Evolutionary conservation across 2,888 invertebrate genomes (phyloP).

Genomic region (Drosophila atroscutellata): DNA sequence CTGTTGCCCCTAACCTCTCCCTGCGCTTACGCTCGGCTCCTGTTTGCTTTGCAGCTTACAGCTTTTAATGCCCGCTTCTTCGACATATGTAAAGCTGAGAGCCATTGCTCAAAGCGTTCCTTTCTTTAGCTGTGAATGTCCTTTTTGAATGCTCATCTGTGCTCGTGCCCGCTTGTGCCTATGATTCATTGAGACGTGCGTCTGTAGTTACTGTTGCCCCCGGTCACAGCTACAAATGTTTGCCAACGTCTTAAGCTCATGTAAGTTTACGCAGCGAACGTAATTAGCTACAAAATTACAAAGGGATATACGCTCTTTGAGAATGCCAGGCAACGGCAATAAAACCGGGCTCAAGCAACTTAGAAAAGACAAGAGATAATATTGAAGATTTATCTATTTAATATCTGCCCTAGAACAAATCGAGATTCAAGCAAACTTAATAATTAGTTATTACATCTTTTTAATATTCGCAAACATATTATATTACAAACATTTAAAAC

Average conservation of each 20-base stretch:
- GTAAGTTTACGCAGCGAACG: slow-evolving; percentile 27
- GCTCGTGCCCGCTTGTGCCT: slow-evolving; percentile 11
- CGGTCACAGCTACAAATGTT: slow-evolving; percentile 39
- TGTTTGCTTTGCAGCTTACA: slow-evolving; percentile 63
- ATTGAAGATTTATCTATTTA: background rate
- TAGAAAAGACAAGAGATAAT: background rate
- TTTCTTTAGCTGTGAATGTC: slow-evolving; percentile 46
- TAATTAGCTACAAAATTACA: slow-evolving; percentile 44
- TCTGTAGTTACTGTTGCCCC: slow-evolving; percentile 21
- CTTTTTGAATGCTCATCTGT: slow-evolving; percentile 57
- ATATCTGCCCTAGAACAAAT: background rate
- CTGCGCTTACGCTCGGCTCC: background rate
- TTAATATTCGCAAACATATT: background rate
- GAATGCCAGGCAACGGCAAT: background rate
- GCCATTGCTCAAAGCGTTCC: slow-evolving; percentile 54
- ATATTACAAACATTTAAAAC: background rate
- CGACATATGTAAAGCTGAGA: slow-evolving; percentile 54
- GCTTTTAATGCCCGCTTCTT: slow-evolving; percentile 53
- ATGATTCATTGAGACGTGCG: slow-evolving; percentile 30
- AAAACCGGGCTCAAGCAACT: slow-evolving; percentile 3
- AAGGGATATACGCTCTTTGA: slow-evolving; percentile 15
- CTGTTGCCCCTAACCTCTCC: slow-evolving; percentile 8
- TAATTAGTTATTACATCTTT: background rate
- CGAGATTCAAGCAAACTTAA: background rate
- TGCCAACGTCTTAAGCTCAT: slow-evolving; percentile 32